Evolutionary conservation across 1,140 invertebrate genomes (phyloP).

Genomic region (Meteorus sp.): DNA sequence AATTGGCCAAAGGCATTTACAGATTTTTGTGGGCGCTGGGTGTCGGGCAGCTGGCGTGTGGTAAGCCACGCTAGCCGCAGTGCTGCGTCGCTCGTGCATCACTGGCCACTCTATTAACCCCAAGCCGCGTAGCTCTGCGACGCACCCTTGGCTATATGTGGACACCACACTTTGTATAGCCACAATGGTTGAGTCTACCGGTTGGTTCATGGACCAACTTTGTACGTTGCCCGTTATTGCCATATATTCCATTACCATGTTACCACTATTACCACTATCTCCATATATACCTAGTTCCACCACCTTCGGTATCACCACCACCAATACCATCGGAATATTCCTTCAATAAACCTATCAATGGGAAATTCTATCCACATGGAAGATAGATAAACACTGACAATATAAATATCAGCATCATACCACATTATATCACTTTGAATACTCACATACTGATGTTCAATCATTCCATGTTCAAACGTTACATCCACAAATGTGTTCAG

Average conservation of each 20-base stretch:
- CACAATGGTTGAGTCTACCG: constrained; percentile 2
- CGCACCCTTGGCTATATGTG: constrained; percentile 3
- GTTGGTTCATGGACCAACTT: constrained; percentile 8
- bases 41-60: constrained; percentile 54
- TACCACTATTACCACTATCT: too few relatives aligned
- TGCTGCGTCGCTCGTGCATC: constrained; percentile 54
- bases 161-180: constrained; percentile 14
- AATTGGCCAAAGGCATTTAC: constrained; percentile 24
- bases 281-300: too few relatives aligned
- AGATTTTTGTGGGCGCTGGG: constrained; percentile 50
- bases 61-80: constrained; percentile 51
- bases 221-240: neutral
- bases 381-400: too few relatives aligned
- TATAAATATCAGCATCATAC: too few relatives aligned
- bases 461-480: neutral
- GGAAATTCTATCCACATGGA: too few relatives aligned
- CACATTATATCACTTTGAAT: neutral
- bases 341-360: too few relatives aligned
- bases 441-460: constrained; percentile 26
- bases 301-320: too few relatives aligned
- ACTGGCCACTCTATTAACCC: constrained; percentile 56
- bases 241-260: neutral
- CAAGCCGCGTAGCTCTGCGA: constrained; percentile 39
- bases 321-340: neutral
- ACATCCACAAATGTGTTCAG: neutral